Conservation (phyloP, 2,113 vertebrate genomes). For the Otis tarda region DNA sequence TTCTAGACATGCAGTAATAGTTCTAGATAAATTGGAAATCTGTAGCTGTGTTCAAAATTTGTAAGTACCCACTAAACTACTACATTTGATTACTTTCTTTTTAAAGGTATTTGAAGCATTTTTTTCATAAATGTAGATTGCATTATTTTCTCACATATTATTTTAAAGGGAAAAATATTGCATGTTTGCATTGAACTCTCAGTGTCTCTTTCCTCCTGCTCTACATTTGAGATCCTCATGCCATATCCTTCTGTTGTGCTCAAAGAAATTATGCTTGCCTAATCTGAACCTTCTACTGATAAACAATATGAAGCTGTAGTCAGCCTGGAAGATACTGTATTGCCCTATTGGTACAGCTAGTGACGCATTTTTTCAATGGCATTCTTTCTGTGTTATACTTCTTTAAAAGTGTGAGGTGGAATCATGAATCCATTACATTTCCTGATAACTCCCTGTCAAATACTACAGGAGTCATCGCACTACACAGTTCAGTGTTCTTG, state of each 20-base stretch:
- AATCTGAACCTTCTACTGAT: not conserved
- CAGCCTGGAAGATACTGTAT: not conserved
- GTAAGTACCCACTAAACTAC: not conserved
- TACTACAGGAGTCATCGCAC: not conserved
- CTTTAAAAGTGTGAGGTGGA: not conserved
- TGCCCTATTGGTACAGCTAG: not conserved
- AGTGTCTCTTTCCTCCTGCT: not conserved
- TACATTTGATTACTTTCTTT: not conserved
- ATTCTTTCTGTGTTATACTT: not conserved
- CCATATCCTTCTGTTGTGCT: not conserved
- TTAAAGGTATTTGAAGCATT: not conserved
- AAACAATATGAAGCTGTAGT: rapidly evolving
- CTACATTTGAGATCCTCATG: not conserved
- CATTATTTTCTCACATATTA: not conserved
- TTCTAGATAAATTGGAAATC: not conserved
- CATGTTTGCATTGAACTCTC: not conserved
- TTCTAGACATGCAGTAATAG: not conserved
- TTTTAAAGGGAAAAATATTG: not conserved
- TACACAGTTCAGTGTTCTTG: not conserved
- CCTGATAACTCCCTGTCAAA: not conserved
- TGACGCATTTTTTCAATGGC: not conserved
- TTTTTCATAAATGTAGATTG: not conserved
- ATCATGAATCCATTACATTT: not conserved
- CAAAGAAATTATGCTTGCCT: not conserved
- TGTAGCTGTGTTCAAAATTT: not conserved